A percentile compares a stretch with the other conserved stretches of the same genome.
Conservation (phyloP, 2,797 vertebrate species). For the Myiotriccus ornatus region DNA sequence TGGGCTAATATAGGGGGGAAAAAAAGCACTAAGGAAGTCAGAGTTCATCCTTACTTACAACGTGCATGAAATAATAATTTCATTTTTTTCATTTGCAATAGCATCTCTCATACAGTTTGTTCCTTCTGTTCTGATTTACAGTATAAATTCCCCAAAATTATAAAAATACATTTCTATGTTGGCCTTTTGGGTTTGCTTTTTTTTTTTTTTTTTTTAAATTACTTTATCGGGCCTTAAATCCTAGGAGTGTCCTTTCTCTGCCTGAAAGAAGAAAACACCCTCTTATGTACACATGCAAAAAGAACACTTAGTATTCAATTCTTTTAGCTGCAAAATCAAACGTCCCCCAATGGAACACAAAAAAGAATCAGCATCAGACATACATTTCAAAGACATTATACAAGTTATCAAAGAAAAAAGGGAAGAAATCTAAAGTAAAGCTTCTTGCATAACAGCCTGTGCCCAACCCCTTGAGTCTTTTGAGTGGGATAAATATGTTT, state of each 20-base stretch:
- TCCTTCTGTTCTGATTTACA: not conserved
- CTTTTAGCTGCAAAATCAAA: conserved; percentile 1
- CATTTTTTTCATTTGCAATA: not conserved
- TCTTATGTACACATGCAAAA: not conserved
- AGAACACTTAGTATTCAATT: not conserved
- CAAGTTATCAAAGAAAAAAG: conserved; percentile 6
- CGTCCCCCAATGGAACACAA: not conserved
- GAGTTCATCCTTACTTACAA: not conserved
- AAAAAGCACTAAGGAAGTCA: not conserved
- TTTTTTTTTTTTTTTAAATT: not conserved
- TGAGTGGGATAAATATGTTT: not conserved
- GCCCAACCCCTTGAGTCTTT: not conserved
- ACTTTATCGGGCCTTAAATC: not conserved
- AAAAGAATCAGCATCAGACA: not conserved
- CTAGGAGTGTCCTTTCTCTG: not conserved
- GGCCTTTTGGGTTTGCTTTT: not conserved
- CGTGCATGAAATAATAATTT: not conserved
- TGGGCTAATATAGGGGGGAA: not conserved
- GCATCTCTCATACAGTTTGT: not conserved
- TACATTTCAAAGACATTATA: not conserved
- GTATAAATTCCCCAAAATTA: not conserved
- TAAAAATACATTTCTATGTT: not conserved
- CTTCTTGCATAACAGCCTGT: not conserved
- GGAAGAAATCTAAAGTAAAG: not conserved
- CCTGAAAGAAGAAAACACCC: not conserved